A percentile compares a stretch with the other conserved stretches of the same genome.
phyloP scores from a whole-genome alignment of 2,797 vertebrate genomes.

The Oreortyx pictus region DNA sequence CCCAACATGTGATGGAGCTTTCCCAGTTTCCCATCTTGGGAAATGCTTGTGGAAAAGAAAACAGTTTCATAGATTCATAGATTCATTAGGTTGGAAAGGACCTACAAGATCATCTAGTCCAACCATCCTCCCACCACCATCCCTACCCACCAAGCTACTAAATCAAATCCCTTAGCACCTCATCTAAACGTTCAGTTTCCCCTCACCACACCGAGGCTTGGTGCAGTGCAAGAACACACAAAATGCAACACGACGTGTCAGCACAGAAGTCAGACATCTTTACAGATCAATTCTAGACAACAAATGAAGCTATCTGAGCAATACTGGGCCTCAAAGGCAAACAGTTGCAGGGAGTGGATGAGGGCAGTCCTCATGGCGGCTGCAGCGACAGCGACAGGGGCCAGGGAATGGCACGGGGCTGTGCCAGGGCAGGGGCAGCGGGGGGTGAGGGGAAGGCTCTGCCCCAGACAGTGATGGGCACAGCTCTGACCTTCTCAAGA shows the following conservation, averaged over 20 bases:
- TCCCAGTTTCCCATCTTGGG: rapidly evolving
- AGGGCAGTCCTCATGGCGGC: background rate
- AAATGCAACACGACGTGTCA: rapidly evolving
- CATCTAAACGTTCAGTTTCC: too few species aligned
- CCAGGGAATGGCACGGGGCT: background rate
- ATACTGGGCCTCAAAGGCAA: rapidly evolving
- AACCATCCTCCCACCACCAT: too few species aligned
- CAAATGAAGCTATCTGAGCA: background rate
- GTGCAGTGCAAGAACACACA: rapidly evolving
- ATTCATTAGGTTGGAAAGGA: too few species aligned
- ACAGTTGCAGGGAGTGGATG: background rate
- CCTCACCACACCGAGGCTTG: rapidly evolving
- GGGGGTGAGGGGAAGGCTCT: background rate
- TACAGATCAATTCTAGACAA: background rate
- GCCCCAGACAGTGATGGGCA: too few species aligned
- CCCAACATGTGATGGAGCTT: rapidly evolving
- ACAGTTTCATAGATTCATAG: too few species aligned
- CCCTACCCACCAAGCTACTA: too few species aligned
- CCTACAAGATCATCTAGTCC: too few species aligned
- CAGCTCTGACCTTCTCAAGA: background rate
- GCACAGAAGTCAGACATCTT: rapidly evolving
- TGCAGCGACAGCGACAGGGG: background rate
- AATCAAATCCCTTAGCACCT: too few species aligned
- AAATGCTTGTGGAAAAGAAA: background rate
- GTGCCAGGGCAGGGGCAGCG: background rate